Conservation (phyloP, 2,888 invertebrate genomes). For the Cylindroiulus punctatus region DNA sequence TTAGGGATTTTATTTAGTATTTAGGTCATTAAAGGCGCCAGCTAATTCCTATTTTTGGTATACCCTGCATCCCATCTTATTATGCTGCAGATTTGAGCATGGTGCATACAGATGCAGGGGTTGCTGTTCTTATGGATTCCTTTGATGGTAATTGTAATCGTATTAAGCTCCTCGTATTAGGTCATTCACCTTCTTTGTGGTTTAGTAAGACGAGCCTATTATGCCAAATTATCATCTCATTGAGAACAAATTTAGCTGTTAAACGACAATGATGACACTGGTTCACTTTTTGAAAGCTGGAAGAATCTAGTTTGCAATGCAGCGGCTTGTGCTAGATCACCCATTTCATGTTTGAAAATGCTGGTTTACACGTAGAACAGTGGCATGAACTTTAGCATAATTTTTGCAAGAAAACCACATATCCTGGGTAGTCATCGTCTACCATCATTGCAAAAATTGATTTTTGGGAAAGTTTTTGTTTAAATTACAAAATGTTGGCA, state of each 20-base stretch:
- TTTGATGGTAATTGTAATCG: constrained; percentile 23
- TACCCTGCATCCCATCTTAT: background rate
- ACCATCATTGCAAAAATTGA: too few relatives aligned
- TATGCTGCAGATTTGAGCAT: background rate
- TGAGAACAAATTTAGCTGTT: background rate
- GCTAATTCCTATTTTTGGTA: constrained; percentile 8
- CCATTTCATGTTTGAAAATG: too few relatives aligned
- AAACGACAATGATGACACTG: constrained; percentile 3
- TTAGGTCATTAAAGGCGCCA: background rate
- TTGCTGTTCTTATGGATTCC: background rate
- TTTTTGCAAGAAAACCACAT: too few relatives aligned
- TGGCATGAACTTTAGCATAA: too few relatives aligned
- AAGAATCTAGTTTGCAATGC: background rate
- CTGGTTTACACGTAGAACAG: too few relatives aligned
- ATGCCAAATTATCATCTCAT: constrained; percentile 29
- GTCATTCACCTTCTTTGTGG: constrained; percentile 14
- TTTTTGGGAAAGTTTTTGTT: too few relatives aligned
- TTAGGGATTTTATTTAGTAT: background rate
- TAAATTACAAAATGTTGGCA: too few relatives aligned
- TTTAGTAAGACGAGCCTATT: constrained; percentile 12
- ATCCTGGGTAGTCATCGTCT: too few relatives aligned
- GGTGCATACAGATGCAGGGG: background rate
- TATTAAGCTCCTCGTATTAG: background rate
- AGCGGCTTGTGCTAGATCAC: background rate
- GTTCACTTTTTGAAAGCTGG: background rate